These are phyloP conservation scores for Pachyuromys duprasi DNA, from an alignment of 2,797 vertebrate genomes.

Conservation along the genomic window DNA sequence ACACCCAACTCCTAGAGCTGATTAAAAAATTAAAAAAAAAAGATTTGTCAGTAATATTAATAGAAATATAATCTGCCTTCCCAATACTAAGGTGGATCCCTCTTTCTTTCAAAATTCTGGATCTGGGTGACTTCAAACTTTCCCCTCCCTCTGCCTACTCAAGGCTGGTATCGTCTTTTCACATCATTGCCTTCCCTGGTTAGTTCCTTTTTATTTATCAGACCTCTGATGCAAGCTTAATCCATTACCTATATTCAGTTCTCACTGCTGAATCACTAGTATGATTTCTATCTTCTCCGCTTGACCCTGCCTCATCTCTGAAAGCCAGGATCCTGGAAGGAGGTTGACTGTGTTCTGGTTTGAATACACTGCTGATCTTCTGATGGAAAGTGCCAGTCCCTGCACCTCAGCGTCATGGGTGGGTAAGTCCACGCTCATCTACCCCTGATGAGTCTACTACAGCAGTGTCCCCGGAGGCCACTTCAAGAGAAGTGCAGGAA, in stretches of 20 bases:
- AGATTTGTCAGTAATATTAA: not conserved
- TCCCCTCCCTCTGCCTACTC: not conserved
- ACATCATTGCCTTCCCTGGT: not conserved
- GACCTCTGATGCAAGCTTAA: not conserved
- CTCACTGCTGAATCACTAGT: not conserved
- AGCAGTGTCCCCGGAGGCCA: not conserved
- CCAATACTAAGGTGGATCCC: not conserved
- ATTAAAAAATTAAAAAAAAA: not conserved
- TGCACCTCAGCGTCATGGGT: not conserved
- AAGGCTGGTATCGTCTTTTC: not conserved
- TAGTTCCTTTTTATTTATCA: not conserved
- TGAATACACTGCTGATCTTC: not conserved
- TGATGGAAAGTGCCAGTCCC: not conserved
- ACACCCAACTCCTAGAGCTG: not conserved
- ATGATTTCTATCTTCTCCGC: not conserved
- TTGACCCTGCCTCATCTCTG: not conserved
- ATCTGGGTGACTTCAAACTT: not conserved
- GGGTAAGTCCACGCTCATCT: not conserved
- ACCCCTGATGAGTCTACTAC: not conserved
- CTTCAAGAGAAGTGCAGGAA: not conserved
- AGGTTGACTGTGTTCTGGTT: not conserved
- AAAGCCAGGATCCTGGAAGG: not conserved
- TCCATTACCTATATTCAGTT: not conserved
- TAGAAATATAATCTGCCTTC: not conserved
- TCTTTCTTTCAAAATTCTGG: not conserved